Evolutionary conservation across 2,797 vertebrate species (phyloP).

Genomic region (Acanthurus leucopareius): DNA sequence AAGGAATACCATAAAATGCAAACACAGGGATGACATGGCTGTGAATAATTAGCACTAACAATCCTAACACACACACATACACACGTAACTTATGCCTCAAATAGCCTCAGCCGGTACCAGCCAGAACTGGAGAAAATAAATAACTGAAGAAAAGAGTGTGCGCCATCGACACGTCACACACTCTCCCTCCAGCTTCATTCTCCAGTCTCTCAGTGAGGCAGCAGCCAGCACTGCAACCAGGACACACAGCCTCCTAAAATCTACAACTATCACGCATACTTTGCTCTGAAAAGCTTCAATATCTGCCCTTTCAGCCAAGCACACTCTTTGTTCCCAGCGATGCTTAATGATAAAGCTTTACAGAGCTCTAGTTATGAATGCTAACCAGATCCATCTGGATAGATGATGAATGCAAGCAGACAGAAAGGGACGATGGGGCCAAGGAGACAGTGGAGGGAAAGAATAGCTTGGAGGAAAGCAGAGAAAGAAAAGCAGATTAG

Average conservation of each 20-base stretch:
- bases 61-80: slow-evolving; percentile 11
- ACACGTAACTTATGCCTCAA: slow-evolving; percentile 41
- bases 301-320: slow-evolving; percentile 26
- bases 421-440: slow-evolving; percentile 34
- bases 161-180: slow-evolving; percentile 63
- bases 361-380: slow-evolving; percentile 45
- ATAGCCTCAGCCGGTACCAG: slow-evolving; percentile 69
- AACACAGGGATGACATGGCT: slow-evolving; percentile 7
- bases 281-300: slow-evolving; percentile 24
- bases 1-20: slow-evolving; percentile 23
- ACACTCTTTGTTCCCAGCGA: slow-evolving; percentile 33
- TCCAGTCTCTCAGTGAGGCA: slow-evolving; percentile 45
- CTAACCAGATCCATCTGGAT: slow-evolving; percentile 50
- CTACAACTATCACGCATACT: slow-evolving; percentile 27
- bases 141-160: slow-evolving; percentile 60
- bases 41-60: slow-evolving; percentile 54
- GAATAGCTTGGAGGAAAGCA: slow-evolving; percentile 32
- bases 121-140: slow-evolving; percentile 69
- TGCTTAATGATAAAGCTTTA: slow-evolving; percentile 40
- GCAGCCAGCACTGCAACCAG: slow-evolving; percentile 50
- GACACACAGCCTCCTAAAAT: slow-evolving; percentile 51
- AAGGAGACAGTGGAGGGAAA: slow-evolving; percentile 41
- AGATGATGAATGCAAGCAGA: slow-evolving; percentile 53
- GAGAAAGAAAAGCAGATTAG: slow-evolving; percentile 51
- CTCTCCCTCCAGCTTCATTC: slow-evolving; percentile 53